A percentile compares a stretch with the other conserved stretches of the same genome.
These are phyloP conservation scores for Hippasteria phrygiana DNA, from an alignment of 53 echinoderm and acorn worm genomes.

Conservation along the genomic window DNA sequence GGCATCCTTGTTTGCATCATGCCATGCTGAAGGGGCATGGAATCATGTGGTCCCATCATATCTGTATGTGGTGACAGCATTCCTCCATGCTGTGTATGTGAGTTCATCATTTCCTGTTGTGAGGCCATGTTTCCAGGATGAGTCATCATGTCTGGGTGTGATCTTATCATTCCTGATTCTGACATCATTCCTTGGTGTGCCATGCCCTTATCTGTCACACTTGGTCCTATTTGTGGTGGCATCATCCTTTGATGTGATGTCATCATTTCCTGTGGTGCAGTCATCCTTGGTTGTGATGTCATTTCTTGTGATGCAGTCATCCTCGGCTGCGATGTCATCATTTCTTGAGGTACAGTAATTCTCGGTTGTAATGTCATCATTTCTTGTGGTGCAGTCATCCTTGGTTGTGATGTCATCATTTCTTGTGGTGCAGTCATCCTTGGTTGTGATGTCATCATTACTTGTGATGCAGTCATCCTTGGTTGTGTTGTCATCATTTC, in stretches of 20 bases:
- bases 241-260: slow-evolving; percentile 59
- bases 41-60: slow-evolving; percentile 52
- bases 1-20: slow-evolving; percentile 67
- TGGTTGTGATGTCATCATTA: slow-evolving; percentile 54
- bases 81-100: slow-evolving; percentile 43
- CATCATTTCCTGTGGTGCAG: slow-evolving; percentile 38
- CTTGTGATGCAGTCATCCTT: slow-evolving; percentile 43
- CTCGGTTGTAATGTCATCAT: slow-evolving; percentile 56
- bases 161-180: slow-evolving; percentile 47
- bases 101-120: slow-evolving; percentile 51
- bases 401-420: slow-evolving; percentile 69
- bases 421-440: slow-evolving; percentile 70
- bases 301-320: slow-evolving; percentile 68
- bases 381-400: slow-evolving; percentile 68
- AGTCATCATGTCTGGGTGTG: slow-evolving; percentile 54
- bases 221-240: slow-evolving; percentile 42
- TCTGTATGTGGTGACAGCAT: slow-evolving; percentile 74
- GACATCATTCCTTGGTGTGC: slow-evolving; percentile 61
- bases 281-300: slow-evolving; percentile 65
- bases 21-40: slow-evolving; percentile 31
- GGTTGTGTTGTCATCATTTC: slow-evolving; percentile 55
- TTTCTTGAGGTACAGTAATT: slow-evolving; percentile 64
- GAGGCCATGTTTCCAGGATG: slow-evolving; percentile 60
- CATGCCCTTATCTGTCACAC: slow-evolving; percentile 8
- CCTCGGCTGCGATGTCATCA: slow-evolving; percentile 64